Base-by-base conservation (phyloP, 2,888 invertebrate genomes). In the Chrysolina americana region DNA sequence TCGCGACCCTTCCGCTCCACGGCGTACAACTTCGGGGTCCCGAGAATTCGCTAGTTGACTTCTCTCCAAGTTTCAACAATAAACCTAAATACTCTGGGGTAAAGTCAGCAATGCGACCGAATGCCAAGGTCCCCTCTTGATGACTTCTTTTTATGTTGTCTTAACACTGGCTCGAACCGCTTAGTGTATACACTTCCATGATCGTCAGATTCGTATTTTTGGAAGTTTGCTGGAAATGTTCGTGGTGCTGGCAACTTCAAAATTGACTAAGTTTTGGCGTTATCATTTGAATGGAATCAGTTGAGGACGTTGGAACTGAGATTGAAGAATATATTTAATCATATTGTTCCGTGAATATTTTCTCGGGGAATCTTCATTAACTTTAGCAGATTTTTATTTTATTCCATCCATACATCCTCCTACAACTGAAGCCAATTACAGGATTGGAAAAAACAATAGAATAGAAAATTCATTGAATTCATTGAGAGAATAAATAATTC, bases 101-200 rank as follows among this genome's bases (percentile, higher is more conserved):
- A 41, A 17, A 53, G 36, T 68, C 53, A 28, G 41, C 68, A 68
- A 41, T 56, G 53, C 68, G 13, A 15, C 68, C 41, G 53, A 68
- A 68, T 68, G 68, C 53, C 68, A 68, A 68, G 68, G 68, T 53
- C 44, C 28, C 68, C 17, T 13, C 53, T 41, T 68, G 48, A 68
- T 53, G 68, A 68, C 53, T 53, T 48, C 56, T 56, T 41, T 53
- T 53, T 21, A 28, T 53, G 68, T 48, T 28, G 50, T 68, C 28
- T 53, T 47, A 41, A 68, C 36, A 68, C 53, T 36, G 28, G 36
- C 59, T 59, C 19, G 4, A 36, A 53, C 21, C 53, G 19, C 53
- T 53, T 53, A 21, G 21, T 53, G 53, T 53, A 19, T 11, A 53
- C 5, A 21, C 21, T 21, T 21, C 53, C 53, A 19, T 11, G 53